Conservation (phyloP, 2,888 invertebrate species). For the Drosophila rellima region DNA sequence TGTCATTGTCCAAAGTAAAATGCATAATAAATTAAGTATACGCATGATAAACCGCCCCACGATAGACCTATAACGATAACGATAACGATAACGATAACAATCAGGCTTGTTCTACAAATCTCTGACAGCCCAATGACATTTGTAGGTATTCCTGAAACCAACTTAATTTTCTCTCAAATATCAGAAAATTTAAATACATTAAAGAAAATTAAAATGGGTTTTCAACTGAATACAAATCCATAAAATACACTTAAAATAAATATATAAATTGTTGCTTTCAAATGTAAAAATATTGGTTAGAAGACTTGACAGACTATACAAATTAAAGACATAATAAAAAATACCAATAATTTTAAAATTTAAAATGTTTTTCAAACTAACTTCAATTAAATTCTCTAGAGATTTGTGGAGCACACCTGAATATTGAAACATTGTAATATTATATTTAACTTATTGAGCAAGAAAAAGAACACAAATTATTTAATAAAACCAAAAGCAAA, state of each 20-base stretch:
- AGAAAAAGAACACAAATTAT: slow-evolving; percentile 29
- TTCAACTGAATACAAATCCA: too few species aligned
- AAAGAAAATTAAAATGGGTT: too few species aligned
- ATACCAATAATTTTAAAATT: too few species aligned
- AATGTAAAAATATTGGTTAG: too few species aligned
- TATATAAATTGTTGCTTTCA: too few species aligned
- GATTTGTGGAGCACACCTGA: slow-evolving; percentile 3
- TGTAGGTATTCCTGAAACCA: neutral
- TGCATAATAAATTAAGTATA: slow-evolving; percentile 30
- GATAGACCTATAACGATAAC: slow-evolving; percentile 37
- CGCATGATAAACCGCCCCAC: slow-evolving; percentile 8
- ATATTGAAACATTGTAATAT: slow-evolving; percentile 58
- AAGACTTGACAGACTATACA: too few species aligned
- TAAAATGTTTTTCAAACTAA: too few species aligned
- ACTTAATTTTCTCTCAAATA: too few species aligned
- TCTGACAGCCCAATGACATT: neutral
- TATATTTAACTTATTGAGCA: slow-evolving; percentile 72
- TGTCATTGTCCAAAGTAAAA: slow-evolving; percentile 57
- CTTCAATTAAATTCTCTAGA: neutral
- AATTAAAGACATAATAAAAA: too few species aligned
- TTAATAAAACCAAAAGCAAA: slow-evolving; percentile 51
- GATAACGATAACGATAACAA: slow-evolving; percentile 8
- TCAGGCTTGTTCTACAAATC: neutral
- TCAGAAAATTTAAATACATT: too few species aligned
- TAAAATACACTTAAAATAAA: too few species aligned